Base-by-base conservation (phyloP, 2,797 vertebrate genomes). In the Falco naumanni region DNA sequence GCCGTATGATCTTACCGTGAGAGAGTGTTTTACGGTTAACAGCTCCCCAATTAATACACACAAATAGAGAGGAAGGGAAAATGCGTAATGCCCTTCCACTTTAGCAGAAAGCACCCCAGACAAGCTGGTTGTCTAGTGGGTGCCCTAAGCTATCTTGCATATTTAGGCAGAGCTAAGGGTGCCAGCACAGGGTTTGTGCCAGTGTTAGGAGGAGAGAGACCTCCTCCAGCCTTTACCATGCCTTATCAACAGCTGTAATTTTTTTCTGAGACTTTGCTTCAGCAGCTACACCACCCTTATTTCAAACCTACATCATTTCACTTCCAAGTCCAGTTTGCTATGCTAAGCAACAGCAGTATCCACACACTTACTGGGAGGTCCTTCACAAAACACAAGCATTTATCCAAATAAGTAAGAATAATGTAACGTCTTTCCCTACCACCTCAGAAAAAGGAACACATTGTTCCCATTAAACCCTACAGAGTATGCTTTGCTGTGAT, bases 401-500 rank as follows among this genome's bases (percentile, higher is more conserved):
- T 75, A 39, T 69, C 85, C 65, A 84, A 91, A 74, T 47, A 69
- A 86, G 18, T 65, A 61, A 59, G 59, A 88, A 77, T 37, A 83
- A 83, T 22, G 43, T 89, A 34, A 51, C 43, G n/a, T 64, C 65
- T 88, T 85, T 45, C 39, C 48, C 39, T 79, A 18, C 70, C 54
- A 70, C 59, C 81, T 95, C 90, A 69, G 90, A 54, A 87, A 71
- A 76, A 76, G 70, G 61, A 88, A 89, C 80, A 92, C 33, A 59
- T 65, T 90, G 80, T 90, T 96, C 93, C 29, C 48, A 76, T 89
- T 93, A 89, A 87, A 88, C 29, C 45, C 70, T 28, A 79, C 82
- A 50, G 33, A 90, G 8, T 16, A 7, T 47, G n/a, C 11, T 90
- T 84, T 3, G 1, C 43, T 69, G 24, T 84, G 80, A 72, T 0